Percentiles rank a stretch among this genome's conserved stretches.
phyloP scores from a whole-genome alignment of 1,140 invertebrate genomes.

The Drosophila leontia region DNA sequence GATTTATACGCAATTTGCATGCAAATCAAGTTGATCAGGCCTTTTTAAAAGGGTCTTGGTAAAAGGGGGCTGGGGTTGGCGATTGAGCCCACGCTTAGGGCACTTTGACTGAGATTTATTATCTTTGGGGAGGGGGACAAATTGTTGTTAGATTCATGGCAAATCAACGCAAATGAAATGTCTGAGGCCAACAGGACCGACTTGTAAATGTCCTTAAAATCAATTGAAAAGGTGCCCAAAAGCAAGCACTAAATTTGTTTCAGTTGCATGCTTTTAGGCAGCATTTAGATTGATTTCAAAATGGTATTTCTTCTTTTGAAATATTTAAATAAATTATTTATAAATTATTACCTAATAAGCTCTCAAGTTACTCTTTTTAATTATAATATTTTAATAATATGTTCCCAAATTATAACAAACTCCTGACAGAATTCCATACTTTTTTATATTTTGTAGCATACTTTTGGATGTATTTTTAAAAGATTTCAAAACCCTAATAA shows the following conservation, averaged over 20 bases:
- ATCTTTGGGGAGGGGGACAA: background rate
- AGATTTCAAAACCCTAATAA: background rate
- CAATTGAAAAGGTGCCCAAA: background rate
- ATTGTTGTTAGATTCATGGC: constrained; percentile 33
- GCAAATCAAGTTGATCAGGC: constrained; percentile 50
- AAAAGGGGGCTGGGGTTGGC: background rate
- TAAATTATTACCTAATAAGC: too few species aligned
- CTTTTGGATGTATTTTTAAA: background rate
- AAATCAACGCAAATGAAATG: constrained; percentile 42
- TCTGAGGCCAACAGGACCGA: background rate
- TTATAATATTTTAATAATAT: too few species aligned
- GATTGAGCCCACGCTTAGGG: constrained; percentile 1
- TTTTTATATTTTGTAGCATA: background rate
- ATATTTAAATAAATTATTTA: background rate
- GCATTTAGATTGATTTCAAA: background rate
- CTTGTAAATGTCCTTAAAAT: constrained; percentile 4
- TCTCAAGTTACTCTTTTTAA: too few species aligned
- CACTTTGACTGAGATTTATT: constrained; percentile 53
- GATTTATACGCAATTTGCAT: constrained; percentile 53
- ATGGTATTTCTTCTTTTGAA: background rate
- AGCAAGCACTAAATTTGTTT: background rate
- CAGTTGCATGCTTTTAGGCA: background rate
- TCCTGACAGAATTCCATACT: too few species aligned
- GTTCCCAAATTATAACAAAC: too few species aligned
- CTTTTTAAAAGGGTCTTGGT: constrained; percentile 1